Conservation (phyloP, 2,888 invertebrate species). For the Augochlorella aurata region DNA sequence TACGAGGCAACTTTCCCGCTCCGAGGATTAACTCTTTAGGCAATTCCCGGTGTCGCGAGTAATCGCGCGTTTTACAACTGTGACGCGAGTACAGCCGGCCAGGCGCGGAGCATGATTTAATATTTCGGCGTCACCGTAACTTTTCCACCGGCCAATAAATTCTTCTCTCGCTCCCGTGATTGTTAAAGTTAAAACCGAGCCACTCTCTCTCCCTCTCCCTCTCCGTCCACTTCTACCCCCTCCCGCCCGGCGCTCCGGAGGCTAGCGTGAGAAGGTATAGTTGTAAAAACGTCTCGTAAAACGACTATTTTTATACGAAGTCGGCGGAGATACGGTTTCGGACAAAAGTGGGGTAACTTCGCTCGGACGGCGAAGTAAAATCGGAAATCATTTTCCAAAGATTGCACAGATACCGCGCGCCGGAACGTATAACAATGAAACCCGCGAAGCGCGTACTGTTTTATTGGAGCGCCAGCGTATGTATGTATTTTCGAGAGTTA, state of each 20-base stretch:
- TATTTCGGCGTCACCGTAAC: conserved; percentile 1
- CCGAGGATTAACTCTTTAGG: conserved; percentile 65
- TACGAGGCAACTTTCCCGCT: conserved; percentile 62
- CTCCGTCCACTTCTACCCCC: too few species aligned
- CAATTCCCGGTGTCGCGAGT: conserved; percentile 58
- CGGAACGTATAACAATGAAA: neutral
- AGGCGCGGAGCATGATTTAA: conserved; percentile 13
- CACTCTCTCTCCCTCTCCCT: too few species aligned
- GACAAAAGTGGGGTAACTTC: neutral
- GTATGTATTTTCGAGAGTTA: neutral
- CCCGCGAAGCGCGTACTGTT: neutral
- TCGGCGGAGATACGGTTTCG: conserved; percentile 17
- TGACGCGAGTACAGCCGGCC: neutral
- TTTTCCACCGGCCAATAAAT: conserved; percentile 24
- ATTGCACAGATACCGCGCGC: neutral
- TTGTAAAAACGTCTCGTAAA: conserved; percentile 35
- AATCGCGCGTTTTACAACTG: conserved; percentile 65
- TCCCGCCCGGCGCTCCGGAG: neutral
- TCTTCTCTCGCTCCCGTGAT: neutral
- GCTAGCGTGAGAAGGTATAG: conserved; percentile 1
- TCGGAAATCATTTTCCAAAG: neutral
- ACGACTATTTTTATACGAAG: conserved; percentile 15
- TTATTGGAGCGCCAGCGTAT: neutral
- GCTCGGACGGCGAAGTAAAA: neutral
- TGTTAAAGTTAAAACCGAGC: conserved; percentile 1